Percentiles rank a stretch among this genome's conserved stretches.
Conservation (phyloP, 2,113 vertebrate species). For the Dipodomys merriami region DNA sequence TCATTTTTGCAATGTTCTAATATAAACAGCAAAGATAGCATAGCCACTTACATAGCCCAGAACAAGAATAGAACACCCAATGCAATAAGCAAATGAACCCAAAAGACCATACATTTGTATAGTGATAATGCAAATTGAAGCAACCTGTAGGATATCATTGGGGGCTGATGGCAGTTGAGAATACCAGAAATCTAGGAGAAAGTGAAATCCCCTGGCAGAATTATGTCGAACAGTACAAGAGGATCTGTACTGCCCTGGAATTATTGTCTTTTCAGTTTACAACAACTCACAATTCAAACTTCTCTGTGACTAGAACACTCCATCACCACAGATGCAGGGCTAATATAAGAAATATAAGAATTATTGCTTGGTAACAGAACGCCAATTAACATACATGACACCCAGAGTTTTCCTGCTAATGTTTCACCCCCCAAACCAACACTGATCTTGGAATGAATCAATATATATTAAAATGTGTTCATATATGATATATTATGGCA, state of each 20-base stretch:
- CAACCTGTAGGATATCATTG: too few species aligned
- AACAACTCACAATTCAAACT: background rate
- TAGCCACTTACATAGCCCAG: too few species aligned
- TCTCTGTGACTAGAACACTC: background rate
- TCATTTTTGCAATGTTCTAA: too few species aligned
- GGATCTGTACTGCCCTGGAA: too few species aligned
- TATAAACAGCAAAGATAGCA: too few species aligned
- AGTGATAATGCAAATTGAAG: too few species aligned
- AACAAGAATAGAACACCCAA: too few species aligned
- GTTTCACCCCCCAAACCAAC: background rate
- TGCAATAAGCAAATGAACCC: too few species aligned
- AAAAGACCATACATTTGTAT: too few species aligned
- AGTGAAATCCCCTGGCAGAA: background rate
- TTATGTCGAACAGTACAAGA: fast-evolving
- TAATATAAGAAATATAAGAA: background rate
- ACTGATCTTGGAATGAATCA: background rate
- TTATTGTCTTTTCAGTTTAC: background rate
- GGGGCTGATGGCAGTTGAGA: background rate
- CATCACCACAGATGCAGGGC: too few species aligned
- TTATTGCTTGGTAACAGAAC: background rate
- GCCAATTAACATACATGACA: background rate
- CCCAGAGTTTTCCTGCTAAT: background rate
- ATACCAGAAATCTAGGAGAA: background rate
- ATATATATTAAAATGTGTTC: background rate
- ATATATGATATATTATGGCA: background rate